Evolutionary conservation across 1,140 invertebrate genomes (phyloP).

Genomic region (Schlechtendalia chinensis): DNA sequence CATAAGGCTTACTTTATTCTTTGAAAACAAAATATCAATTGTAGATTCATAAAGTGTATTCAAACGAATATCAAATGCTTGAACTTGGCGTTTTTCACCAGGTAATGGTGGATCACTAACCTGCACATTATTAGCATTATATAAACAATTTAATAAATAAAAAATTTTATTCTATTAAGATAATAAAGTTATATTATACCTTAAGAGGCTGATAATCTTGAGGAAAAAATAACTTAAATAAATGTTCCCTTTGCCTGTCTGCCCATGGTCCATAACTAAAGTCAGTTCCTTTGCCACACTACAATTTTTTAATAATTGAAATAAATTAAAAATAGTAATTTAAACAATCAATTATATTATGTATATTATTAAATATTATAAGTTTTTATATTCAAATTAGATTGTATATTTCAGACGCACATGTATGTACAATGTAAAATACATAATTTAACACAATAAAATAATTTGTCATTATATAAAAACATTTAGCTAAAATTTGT

Average conservation of each 20-base stretch:
- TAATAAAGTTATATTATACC: slow-evolving; percentile 51
- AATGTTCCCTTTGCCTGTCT: slow-evolving; percentile 89
- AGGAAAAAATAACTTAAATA: slow-evolving; percentile 96
- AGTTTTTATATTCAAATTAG: too few species aligned
- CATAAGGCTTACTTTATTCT: slow-evolving; percentile 69
- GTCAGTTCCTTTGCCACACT: slow-evolving; percentile 93
- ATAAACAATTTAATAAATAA: slow-evolving; percentile 30
- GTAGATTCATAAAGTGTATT: slow-evolving; percentile 89
- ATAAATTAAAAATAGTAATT: background rate
- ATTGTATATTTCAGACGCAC: too few species aligned
- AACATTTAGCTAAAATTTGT: too few species aligned
- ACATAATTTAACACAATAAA: too few species aligned
- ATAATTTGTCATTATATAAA: too few species aligned
- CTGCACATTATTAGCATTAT: slow-evolving; percentile 54
- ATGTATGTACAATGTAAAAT: too few species aligned
- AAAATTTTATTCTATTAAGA: background rate
- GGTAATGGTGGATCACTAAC: slow-evolving; percentile 75
- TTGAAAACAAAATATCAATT: slow-evolving; percentile 93
- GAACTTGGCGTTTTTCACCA: slow-evolving; percentile 82
- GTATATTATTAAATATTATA: too few species aligned
- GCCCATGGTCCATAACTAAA: slow-evolving; percentile 99
- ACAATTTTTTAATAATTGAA: slow-evolving; percentile 33
- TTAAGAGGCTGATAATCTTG: slow-evolving; percentile 62
- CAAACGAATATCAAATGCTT: slow-evolving; percentile 88
- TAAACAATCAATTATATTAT: too few species aligned